Evolutionary conservation across 2,113 vertebrate genomes (phyloP).

Genomic region (Podarcis muralis): DNA sequence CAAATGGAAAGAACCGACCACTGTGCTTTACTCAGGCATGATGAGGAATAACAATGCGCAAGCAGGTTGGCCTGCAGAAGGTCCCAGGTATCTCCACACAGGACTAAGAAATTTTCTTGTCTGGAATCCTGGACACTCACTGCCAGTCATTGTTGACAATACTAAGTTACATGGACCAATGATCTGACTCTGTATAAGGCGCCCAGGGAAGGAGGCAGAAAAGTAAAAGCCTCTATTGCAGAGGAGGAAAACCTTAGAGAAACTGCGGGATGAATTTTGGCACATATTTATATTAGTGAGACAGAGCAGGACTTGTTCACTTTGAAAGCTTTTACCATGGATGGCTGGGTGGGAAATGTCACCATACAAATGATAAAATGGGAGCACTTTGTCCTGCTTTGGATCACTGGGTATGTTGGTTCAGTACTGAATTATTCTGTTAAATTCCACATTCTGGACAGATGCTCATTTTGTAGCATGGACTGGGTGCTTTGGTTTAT

Average conservation of each 20-base stretch:
- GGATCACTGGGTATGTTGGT: neutral
- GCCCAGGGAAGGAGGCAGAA: too few relatives aligned
- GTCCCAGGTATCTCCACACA: too few relatives aligned
- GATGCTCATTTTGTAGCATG: neutral
- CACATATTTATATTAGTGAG: neutral
- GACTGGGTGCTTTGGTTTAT: neutral
- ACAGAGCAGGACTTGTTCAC: neutral
- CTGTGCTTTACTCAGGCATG: neutral
- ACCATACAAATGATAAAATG: neutral
- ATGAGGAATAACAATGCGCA: neutral
- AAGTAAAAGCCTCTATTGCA: too few relatives aligned
- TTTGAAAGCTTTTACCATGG: neutral
- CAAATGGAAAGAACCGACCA: conserved; percentile 23
- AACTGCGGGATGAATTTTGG: too few relatives aligned
- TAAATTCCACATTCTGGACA: neutral
- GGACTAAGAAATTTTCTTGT: too few relatives aligned
- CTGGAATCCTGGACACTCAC: too few relatives aligned
- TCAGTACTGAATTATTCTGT: neutral
- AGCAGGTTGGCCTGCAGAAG: neutral
- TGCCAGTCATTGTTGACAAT: too few relatives aligned
- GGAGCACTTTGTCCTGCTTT: neutral
- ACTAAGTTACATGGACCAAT: too few relatives aligned
- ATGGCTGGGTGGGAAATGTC: neutral
- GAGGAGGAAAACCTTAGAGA: too few relatives aligned
- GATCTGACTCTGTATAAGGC: too few relatives aligned